A percentile compares a stretch with the other conserved stretches of the same genome.
These are phyloP conservation scores for Anguilla pacifica DNA, from an alignment of 2,797 vertebrate species.

Conservation along the genomic window DNA sequence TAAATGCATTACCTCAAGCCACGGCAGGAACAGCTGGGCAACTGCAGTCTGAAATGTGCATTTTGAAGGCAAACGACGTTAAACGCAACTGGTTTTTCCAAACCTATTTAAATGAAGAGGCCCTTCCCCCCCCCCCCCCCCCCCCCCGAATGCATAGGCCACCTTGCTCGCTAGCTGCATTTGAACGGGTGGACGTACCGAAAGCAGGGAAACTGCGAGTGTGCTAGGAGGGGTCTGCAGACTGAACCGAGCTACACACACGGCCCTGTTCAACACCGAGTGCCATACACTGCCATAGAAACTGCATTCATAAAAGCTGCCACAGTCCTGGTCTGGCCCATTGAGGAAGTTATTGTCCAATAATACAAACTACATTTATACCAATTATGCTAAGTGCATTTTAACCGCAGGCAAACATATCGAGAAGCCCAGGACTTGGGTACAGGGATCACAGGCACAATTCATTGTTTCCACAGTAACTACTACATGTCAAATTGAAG, in stretches of 20 bases:
- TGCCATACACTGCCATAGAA: neutral
- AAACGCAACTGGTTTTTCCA: too few relatives aligned
- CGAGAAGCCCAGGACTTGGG: neutral
- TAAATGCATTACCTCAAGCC: too few relatives aligned
- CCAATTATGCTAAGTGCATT: neutral
- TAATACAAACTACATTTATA: neutral
- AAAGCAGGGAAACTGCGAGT: too few relatives aligned
- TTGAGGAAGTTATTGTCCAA: too few relatives aligned
- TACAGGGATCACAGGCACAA: neutral
- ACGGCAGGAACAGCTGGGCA: too few relatives aligned
- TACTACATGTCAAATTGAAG: too few relatives aligned
- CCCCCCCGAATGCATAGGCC: neutral
- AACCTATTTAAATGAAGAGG: neutral
- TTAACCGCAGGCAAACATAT: neutral
- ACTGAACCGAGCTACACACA: neutral
- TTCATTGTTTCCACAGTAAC: too few relatives aligned
- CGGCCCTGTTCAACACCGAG: neutral
- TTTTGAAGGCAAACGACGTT: too few relatives aligned
- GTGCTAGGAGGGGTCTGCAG: neutral
- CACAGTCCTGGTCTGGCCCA: neutral
- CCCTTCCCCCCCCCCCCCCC: too few relatives aligned
- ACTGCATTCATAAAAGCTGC: neutral
- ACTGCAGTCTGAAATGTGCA: too few relatives aligned
- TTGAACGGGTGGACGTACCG: neutral
- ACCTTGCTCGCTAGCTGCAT: neutral